These are phyloP conservation scores for Lepidotrigona ventralis DNA, from an alignment of 1,140 invertebrate species.

Conservation along the genomic window DNA sequence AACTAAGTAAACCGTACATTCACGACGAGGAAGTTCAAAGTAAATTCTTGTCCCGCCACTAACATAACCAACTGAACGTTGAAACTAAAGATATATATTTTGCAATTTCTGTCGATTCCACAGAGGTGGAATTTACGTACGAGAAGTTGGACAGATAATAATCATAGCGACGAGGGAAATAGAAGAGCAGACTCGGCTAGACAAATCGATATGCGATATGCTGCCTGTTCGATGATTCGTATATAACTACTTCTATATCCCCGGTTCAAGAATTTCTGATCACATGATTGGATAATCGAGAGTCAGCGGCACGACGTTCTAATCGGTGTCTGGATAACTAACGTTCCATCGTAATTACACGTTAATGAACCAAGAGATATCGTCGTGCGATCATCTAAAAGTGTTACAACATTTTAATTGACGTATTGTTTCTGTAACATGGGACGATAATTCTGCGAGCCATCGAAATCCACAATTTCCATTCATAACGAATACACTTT, in stretches of 20 bases:
- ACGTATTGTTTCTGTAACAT: neutral
- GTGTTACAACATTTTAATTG: neutral
- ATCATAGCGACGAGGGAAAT: neutral
- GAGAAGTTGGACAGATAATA: neutral
- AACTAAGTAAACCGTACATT: neutral
- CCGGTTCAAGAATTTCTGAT: neutral
- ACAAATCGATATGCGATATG: neutral
- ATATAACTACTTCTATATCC: neutral
- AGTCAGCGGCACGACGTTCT: neutral
- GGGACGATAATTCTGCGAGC: neutral
- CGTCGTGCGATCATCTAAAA: neutral
- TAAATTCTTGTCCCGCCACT: neutral
- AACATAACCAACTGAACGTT: neutral
- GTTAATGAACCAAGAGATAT: constrained; percentile 8
- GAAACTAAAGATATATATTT: neutral
- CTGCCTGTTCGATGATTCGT: neutral
- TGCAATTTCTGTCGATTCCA: neutral
- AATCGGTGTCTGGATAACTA: neutral
- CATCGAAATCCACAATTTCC: no score
- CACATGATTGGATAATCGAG: neutral
- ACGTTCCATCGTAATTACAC: neutral
- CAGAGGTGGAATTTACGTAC: neutral
- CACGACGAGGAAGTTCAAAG: neutral
- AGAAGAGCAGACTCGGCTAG: neutral
- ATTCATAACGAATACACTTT: neutral